Base-by-base conservation (phyloP, 1,140 invertebrate species). In the Ips typographus region DNA sequence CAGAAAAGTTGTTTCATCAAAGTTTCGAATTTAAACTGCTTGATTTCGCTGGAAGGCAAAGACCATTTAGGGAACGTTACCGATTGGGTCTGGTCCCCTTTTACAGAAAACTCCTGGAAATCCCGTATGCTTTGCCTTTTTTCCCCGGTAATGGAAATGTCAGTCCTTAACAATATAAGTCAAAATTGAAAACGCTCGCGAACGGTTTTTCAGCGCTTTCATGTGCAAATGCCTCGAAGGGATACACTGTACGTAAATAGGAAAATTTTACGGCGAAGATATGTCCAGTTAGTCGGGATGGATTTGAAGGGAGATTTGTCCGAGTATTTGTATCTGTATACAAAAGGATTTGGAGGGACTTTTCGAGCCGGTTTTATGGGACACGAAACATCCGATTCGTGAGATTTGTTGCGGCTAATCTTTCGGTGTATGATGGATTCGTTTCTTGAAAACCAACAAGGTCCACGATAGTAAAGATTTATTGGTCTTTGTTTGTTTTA, bases 131-230 rank as follows among this genome's bases (percentile, higher is more conserved):
- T 63, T 52, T 52, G 41, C 61, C 44, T 61, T 61, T 55, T 57
- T 58, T 65, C 40, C 43, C 53, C 51, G 41, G 56, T 68, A 68
- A 68, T 68, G 57, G 65, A 68, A 68, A 68, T 60, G 57, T 68
- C 65, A 68, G 44, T 43, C n/a, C 49, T n/a, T 68, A 41, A 68
- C 57, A 68, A 68, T 52, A 68, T 60, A 68, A 68, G 57, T 59
- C 57, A 59, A 68, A 68, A 60, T 68, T 68, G 65, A 60, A 68
- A 68, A 68, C 60, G 65, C 47, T 57, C 60, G 47, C 57, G 52
- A 51, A 55, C 36, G 43, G 40, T 40, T 59, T 63, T 67, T 67
- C 49, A 22, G 47, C 47, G 7, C 44, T 68, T 68, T 68, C 58
- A 68, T 68, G 65, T 68, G 65, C 39, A 68, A 68, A 68, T 68